These are phyloP conservation scores for Ceuthmochares aereus DNA, from an alignment of 2,113 vertebrate genomes.

Conservation along the genomic window DNA sequence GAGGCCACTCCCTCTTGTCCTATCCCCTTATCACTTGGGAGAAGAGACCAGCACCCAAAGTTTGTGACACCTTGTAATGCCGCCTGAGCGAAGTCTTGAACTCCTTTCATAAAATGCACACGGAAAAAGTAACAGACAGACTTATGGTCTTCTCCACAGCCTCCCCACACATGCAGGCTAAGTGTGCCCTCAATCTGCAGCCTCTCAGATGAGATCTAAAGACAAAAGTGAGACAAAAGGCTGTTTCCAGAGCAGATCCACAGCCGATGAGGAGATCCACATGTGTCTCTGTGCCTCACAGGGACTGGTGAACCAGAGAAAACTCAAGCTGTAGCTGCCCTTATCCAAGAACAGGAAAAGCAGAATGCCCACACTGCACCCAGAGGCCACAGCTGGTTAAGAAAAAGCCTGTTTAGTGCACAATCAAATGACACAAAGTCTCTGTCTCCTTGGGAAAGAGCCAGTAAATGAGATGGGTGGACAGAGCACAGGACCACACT, in stretches of 20 bases:
- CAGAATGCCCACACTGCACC: neutral
- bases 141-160: neutral
- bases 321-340: neutral
- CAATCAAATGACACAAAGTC: too few relatives aligned
- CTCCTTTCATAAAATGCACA: neutral
- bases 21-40: too few relatives aligned
- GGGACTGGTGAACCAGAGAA: neutral
- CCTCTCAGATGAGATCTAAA: neutral
- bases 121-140: neutral
- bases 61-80: neutral
- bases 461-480: neutral
- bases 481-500: neutral
- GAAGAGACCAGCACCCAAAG: neutral
- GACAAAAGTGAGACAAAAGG: neutral
- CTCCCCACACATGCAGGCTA: neutral
- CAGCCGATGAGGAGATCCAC: neutral
- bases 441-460: neutral
- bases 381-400: neutral
- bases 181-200: neutral
- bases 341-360: neutral
- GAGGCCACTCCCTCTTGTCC: too few relatives aligned
- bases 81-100: neutral
- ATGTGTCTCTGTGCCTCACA: neutral
- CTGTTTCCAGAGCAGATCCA: neutral
- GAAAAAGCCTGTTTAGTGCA: neutral